These are phyloP conservation scores for Lepeophtheirus salmonis DNA, from an alignment of 1,140 invertebrate species.

Conservation along the genomic window DNA sequence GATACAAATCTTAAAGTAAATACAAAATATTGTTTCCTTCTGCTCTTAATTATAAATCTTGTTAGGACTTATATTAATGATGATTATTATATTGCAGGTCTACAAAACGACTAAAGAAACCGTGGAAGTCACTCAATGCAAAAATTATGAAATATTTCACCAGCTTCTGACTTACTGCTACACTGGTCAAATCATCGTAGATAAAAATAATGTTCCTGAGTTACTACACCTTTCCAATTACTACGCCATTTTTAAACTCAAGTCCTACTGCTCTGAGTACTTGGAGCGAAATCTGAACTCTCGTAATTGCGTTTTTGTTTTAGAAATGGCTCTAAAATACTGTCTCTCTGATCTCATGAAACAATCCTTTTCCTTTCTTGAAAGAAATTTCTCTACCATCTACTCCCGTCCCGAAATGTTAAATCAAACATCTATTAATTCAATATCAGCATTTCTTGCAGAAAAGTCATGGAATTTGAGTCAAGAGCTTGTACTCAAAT, in stretches of 20 bases:
- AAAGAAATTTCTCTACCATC: neutral
- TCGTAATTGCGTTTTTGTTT: neutral
- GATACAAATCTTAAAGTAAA: neutral
- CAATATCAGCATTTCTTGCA: neutral
- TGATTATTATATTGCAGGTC: neutral
- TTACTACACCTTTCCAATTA: neutral
- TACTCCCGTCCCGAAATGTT: neutral
- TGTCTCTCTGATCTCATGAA: neutral
- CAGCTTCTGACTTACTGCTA: constrained; percentile 1
- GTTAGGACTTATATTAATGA: no score
- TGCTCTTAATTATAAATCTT: no score
- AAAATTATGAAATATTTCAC: constrained; percentile 4
- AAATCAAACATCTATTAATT: no score
- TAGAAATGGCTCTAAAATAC: neutral
- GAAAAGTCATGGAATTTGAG: neutral
- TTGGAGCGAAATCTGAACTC: neutral
- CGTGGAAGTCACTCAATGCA: neutral
- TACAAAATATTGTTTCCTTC: no score
- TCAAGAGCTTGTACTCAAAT: neutral
- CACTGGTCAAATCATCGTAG: neutral
- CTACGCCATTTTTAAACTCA: neutral
- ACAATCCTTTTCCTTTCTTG: neutral
- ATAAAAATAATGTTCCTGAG: neutral
- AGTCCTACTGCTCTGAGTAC: constrained; percentile 5
- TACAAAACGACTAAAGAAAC: neutral